Evolutionary conservation across 2,113 vertebrate species (phyloP).

Genomic region (Leiothrix lutea): DNA sequence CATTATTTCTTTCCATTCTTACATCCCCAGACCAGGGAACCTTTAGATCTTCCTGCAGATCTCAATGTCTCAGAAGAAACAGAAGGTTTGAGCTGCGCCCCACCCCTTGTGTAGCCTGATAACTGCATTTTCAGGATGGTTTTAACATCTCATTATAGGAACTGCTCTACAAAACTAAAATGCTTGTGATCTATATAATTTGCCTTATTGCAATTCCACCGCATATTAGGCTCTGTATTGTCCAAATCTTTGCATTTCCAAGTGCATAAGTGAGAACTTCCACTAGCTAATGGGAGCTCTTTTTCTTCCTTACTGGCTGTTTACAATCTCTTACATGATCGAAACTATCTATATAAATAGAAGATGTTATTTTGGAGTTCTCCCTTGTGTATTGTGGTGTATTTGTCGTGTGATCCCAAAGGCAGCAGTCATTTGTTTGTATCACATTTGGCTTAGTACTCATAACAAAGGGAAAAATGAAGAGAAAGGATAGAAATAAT

Average conservation of each 20-base stretch:
- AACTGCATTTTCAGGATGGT: neutral
- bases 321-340: constrained; percentile 27
- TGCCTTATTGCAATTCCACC: constrained; percentile 33
- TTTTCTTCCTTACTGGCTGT: constrained; percentile 13
- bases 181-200: constrained; percentile 1
- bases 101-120: neutral
- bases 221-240: constrained; percentile 58
- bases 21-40: neutral
- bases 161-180: constrained; percentile 13
- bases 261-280: constrained; percentile 52
- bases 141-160: neutral
- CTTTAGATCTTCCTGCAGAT: neutral
- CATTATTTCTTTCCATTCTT: neutral
- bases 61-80: neutral
- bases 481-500: neutral
- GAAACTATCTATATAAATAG: neutral
- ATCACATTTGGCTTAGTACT: neutral
- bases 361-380: constrained; percentile 48
- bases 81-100: neutral
- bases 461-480: neutral
- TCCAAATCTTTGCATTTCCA: constrained; percentile 62
- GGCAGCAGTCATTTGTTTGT: constrained; percentile 29
- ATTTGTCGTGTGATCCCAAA: neutral
- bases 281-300: constrained; percentile 23
- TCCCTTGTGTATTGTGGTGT: neutral